Conservation (phyloP, 2,797 vertebrate genomes). For the Ara ararauna region DNA sequence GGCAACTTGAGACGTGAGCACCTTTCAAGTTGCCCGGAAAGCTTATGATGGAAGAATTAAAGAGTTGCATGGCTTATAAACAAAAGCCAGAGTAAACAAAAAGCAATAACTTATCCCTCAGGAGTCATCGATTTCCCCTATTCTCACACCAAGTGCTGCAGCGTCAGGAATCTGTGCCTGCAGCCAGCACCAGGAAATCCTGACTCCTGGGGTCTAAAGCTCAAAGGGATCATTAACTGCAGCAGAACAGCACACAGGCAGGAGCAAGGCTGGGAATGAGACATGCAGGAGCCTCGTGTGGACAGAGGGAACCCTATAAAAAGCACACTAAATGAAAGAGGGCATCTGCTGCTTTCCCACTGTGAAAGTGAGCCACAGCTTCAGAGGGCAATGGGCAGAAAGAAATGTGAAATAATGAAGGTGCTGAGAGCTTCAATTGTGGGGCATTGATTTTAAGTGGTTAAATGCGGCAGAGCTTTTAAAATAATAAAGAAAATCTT, state of each 20-base stretch:
- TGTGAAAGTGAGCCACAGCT: neutral
- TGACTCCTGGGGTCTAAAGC: neutral
- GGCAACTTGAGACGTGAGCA: neutral
- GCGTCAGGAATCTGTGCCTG: constrained; percentile 21
- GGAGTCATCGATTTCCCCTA: constrained; percentile 53
- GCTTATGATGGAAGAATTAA: neutral
- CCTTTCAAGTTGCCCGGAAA: neutral
- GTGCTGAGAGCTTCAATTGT: neutral
- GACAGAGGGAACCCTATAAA: neutral
- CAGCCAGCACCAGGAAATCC: constrained; percentile 54
- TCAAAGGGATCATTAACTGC: neutral
- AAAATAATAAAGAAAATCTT: neutral
- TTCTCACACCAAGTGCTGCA: constrained; percentile 52
- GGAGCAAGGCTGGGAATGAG: constrained; percentile 1
- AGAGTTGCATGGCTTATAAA: constrained; percentile 20
- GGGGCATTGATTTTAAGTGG: neutral
- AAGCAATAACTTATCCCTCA: constrained; percentile 49
- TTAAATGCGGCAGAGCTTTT: neutral
- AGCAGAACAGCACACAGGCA: neutral
- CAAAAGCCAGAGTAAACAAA: constrained; percentile 60
- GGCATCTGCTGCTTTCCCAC: neutral
- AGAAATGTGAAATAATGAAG: neutral
- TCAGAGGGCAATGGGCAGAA: neutral
- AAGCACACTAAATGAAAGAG: neutral
- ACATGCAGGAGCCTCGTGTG: neutral